Percentiles rank a stretch among this genome's conserved stretches.
Evolutionary conservation across 2,888 invertebrate species (phyloP).

Genomic region (Cyaniris semiargus): DNA sequence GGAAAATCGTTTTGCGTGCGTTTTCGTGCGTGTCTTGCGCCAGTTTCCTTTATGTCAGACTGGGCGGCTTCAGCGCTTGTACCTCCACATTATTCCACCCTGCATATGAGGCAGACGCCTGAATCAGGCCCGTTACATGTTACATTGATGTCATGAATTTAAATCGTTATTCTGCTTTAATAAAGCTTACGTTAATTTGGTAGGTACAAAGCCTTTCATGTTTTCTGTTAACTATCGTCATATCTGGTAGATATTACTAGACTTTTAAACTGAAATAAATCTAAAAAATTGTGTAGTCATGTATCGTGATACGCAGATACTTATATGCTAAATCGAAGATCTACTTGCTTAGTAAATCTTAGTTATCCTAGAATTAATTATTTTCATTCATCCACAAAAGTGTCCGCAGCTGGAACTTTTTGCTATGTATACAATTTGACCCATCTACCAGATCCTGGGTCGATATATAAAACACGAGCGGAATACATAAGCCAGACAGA

Average conservation of each 20-base stretch:
- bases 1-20: conserved; percentile 61
- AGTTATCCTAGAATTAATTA: not conserved
- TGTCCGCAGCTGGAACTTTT: not conserved
- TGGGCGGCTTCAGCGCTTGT: conserved; percentile 67
- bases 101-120: conserved; percentile 56
- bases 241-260: not conserved
- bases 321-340: not conserved
- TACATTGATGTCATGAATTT: conserved; percentile 17
- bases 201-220: not conserved
- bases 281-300: not conserved
- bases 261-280: not conserved
- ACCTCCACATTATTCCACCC: conserved; percentile 71
- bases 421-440: not conserved
- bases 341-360: not conserved
- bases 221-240: not conserved
- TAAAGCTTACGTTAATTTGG: not conserved
- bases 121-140: conserved; percentile 9
- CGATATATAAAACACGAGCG: conserved; percentile 11
- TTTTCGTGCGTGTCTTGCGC: conserved; percentile 68
- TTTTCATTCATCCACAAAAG: not conserved
- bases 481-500: conserved; percentile 19
- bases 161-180: not conserved
- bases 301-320: not conserved
- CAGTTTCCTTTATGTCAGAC: conserved; percentile 68
- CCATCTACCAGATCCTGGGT: not conserved